These are phyloP conservation scores for Troides helena DNA, from an alignment of 2,888 invertebrate genomes.

Conservation along the genomic window DNA sequence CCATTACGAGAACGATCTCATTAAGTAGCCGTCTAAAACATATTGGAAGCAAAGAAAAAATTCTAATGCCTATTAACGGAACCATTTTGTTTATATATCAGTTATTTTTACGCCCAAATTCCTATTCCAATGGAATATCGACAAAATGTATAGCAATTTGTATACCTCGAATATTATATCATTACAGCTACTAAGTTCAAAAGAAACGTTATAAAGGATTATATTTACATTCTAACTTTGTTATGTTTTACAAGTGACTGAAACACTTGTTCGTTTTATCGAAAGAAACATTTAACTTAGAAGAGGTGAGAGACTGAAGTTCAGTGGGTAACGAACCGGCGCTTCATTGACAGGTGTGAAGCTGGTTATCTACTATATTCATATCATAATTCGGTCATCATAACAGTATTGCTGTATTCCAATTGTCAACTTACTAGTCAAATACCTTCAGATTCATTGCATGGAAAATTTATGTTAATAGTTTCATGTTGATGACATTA, in stretches of 20 bases:
- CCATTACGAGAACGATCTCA: constrained; percentile 8
- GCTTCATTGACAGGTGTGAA: too few relatives aligned
- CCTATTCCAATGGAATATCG: background rate
- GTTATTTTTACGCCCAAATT: background rate
- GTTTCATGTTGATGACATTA: too few relatives aligned
- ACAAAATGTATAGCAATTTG: background rate
- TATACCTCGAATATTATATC: background rate
- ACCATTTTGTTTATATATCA: background rate
- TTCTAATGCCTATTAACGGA: background rate
- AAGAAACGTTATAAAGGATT: background rate
- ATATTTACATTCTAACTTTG: background rate
- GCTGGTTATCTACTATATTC: too few relatives aligned
- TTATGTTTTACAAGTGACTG: background rate
- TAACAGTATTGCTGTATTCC: too few relatives aligned
- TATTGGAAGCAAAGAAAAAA: background rate
- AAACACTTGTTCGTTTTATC: too few relatives aligned
- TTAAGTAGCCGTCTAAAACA: constrained; percentile 11
- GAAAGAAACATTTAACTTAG: too few relatives aligned
- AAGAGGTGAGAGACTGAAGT: too few relatives aligned
- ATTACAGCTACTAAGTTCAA: background rate
- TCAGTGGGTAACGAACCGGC: too few relatives aligned
- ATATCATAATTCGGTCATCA: too few relatives aligned
- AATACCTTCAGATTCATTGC: too few relatives aligned
- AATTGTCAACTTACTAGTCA: too few relatives aligned
- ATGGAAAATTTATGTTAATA: too few relatives aligned